Conservation (phyloP, 1,140 invertebrate species). For the Bombus waltoni region DNA sequence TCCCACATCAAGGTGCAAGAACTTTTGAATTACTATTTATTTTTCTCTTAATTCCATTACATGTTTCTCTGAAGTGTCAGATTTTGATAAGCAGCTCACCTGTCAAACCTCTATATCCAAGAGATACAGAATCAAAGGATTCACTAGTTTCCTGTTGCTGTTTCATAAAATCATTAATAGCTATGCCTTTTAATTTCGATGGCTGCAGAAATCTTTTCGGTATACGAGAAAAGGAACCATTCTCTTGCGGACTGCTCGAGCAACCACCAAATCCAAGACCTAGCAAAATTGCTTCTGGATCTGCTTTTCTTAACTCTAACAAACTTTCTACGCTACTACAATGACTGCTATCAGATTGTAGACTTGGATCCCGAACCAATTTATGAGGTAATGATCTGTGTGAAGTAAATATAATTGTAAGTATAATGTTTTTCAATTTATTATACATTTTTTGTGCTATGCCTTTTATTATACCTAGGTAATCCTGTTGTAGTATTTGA, state of each 20-base stretch:
- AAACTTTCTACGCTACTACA: conserved; percentile 90
- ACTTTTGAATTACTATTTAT: neutral
- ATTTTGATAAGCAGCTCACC: conserved; percentile 75
- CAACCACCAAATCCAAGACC: conserved; percentile 86
- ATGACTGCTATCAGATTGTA: conserved; percentile 89
- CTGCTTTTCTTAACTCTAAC: conserved; percentile 87
- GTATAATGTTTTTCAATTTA: conserved; percentile 21
- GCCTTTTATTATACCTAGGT: conserved; percentile 65
- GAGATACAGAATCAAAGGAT: conserved; percentile 85
- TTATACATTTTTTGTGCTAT: neutral
- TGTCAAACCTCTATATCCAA: conserved; percentile 86
- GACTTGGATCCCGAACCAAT: conserved; percentile 84
- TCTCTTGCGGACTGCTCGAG: conserved; percentile 71
- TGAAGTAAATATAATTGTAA: conserved; percentile 6
- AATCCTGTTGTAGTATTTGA: conserved; percentile 68
- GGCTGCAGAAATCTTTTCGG: conserved; percentile 87
- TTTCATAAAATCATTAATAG: conserved; percentile 84
- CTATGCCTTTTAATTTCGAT: conserved; percentile 85
- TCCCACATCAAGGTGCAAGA: neutral
- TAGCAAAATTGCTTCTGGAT: conserved; percentile 89
- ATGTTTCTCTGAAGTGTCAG: neutral
- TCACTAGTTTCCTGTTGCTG: conserved; percentile 85
- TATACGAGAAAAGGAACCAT: conserved; percentile 86
- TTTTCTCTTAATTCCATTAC: neutral
- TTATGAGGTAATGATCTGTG: conserved; percentile 68